Evolutionary conservation across 2,113 vertebrate genomes (phyloP).

Genomic region (Dunckerocampus dactyliophorus): DNA sequence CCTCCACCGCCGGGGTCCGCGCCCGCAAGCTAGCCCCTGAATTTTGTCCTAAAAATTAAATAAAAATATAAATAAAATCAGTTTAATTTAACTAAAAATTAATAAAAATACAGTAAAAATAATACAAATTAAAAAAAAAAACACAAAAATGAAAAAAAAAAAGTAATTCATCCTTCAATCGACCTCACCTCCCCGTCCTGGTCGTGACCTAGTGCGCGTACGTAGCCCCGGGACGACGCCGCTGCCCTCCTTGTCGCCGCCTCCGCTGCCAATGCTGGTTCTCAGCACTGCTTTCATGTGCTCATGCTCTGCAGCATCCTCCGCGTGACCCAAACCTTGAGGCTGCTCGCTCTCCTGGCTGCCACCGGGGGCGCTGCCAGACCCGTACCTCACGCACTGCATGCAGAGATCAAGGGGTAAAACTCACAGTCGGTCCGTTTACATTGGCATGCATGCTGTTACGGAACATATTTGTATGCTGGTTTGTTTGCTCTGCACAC

Average conservation of each 20-base stretch:
- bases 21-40: conserved; percentile 74
- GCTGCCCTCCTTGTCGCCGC: conserved; percentile 67
- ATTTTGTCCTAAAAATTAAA: neutral
- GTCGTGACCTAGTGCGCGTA: conserved; percentile 78
- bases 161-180: neutral
- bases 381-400: conserved; percentile 34
- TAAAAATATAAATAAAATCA: neutral
- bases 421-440: neutral
- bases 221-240: conserved; percentile 68
- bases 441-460: no score
- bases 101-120: no score
- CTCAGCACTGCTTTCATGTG: conserved; percentile 92
- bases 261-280: conserved; percentile 55
- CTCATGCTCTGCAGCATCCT: conserved; percentile 85
- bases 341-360: conserved; percentile 72
- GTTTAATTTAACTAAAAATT: neutral
- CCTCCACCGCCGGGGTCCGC: conserved; percentile 73
- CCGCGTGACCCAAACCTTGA: conserved; percentile 79
- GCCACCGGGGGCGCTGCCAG: conserved; percentile 58
- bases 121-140: neutral
- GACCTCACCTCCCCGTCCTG: conserved; percentile 76
- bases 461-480: no score
- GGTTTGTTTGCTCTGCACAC: no score
- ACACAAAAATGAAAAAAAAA: neutral
- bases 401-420: neutral